Percentiles rank a stretch among this genome's conserved stretches.
Conservation (phyloP, 2,888 invertebrate genomes). For the Aproaerema taeniolella region DNA sequence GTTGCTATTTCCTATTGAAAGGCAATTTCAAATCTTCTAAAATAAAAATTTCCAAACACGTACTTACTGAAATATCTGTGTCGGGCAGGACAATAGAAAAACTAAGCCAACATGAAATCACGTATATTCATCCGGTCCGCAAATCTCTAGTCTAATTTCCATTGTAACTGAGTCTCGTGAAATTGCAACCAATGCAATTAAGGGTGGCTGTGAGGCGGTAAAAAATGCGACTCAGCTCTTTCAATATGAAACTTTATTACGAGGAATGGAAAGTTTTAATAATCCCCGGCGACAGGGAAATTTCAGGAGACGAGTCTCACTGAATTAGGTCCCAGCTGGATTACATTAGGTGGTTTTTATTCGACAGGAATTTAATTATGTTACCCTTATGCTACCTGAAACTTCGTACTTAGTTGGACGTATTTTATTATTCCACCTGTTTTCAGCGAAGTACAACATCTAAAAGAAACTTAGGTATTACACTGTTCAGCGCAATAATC, state of each 20-base stretch:
- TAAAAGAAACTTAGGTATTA: no score
- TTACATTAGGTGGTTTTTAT: not conserved
- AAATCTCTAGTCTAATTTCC: not conserved
- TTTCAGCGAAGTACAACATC: no score
- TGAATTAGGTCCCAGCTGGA: not conserved
- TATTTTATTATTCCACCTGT: no score
- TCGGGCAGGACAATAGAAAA: no score
- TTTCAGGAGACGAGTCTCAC: not conserved
- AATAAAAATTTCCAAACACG: no score
- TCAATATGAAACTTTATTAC: constrained; percentile 40
- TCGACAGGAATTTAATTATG: no score
- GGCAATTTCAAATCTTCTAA: no score
- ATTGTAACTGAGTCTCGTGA: not conserved
- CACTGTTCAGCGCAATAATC: no score
- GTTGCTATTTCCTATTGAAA: no score
- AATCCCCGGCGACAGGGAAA: constrained; percentile 19
- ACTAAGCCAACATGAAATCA: not conserved
- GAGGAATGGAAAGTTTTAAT: constrained; percentile 54
- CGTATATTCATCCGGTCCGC: not conserved
- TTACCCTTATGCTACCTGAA: no score
- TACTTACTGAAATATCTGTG: no score
- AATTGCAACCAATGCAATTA: constrained; percentile 31
- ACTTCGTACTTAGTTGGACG: no score
- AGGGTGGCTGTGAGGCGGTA: constrained; percentile 29
- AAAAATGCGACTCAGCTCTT: constrained; percentile 37